Conservation (phyloP, 2,113 vertebrate species). For the Ploceus nigricollis region DNA sequence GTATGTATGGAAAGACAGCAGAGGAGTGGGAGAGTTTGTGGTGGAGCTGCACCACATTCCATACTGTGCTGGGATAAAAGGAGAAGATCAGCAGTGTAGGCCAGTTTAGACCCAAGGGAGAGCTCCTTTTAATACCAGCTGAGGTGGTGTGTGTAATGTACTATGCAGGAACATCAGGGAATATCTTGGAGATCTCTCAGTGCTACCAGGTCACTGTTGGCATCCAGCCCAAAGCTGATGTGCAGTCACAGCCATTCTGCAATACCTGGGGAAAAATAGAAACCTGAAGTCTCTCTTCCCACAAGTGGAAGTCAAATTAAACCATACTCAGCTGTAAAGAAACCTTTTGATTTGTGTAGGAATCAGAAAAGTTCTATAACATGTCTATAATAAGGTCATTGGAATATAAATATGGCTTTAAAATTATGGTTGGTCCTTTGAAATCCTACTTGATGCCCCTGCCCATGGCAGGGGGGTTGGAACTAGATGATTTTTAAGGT, state of each 20-base stretch:
- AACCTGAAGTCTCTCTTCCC: neutral
- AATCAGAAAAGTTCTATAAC: neutral
- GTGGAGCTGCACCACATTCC: neutral
- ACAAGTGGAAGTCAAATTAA: neutral
- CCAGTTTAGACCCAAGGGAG: neutral
- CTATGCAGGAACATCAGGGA: neutral
- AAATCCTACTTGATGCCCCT: neutral
- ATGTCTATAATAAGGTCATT: neutral
- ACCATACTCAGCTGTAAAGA: neutral
- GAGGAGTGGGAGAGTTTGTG: neutral
- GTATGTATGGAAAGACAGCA: neutral
- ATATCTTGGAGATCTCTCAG: neutral
- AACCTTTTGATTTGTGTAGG: neutral
- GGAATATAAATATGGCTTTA: neutral
- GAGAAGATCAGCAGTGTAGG: neutral
- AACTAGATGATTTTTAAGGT: neutral
- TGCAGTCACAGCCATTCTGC: neutral
- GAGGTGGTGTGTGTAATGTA: neutral
- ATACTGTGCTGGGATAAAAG: neutral
- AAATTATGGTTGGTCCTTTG: neutral
- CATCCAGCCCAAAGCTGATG: neutral
- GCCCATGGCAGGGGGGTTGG: neutral
- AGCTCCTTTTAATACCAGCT: neutral
- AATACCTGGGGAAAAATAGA: neutral
- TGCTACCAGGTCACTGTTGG: neutral